Evolutionary conservation across 2,113 vertebrate genomes (phyloP), one percentile per base, ranked within the genome.

Genomic region (Caranx ignobilis): DNA sequence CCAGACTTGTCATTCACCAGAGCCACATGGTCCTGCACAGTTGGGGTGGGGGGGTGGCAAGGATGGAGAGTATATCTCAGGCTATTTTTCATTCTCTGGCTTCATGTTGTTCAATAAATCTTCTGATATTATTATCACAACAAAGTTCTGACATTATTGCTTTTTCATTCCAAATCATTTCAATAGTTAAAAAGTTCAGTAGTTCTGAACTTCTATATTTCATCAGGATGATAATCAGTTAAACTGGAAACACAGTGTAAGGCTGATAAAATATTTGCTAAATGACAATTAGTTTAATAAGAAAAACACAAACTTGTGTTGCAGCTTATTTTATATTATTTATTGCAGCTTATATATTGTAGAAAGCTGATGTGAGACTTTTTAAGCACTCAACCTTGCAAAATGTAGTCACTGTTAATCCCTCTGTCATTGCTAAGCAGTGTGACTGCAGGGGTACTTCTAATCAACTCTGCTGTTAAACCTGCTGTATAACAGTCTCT

Each of bases 1-100:
- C 83, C 87, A 82, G 63, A 90, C 68, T 86, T 94, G 95, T 96
- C 94, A 93, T 79, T 96, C 95, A 96, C 43, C 65, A 62, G 64
- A 79, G 81, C 68, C 59, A 79, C 77, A 83, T 88, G 89, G 76
- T 78, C 71, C 50, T 18, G 87, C 91, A 88, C 92, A 88, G 86
- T 52, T 68, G 89, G 87, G 78, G 26, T 26, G 26, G 75, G 74
- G 65, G 31, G 75, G 67, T 62, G 71, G 81, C 19, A 48, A 19
- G 41, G 62, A 45, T 55, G 74, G 63, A 78, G 43, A 56, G 3
- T 47, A 57, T 34, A 75, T 47, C 59, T 48, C 13, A 1, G 75
- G 19, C 56, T 70, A 60, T 55, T 86, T 82, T 72, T 54, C 47
- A 50, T 52, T 73, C 61, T 75, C 69, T 35, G 32, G 41, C 45